Evolutionary conservation across 2,888 invertebrate species (phyloP).

Genomic region (Gastracanthus pulcherrimus): DNA sequence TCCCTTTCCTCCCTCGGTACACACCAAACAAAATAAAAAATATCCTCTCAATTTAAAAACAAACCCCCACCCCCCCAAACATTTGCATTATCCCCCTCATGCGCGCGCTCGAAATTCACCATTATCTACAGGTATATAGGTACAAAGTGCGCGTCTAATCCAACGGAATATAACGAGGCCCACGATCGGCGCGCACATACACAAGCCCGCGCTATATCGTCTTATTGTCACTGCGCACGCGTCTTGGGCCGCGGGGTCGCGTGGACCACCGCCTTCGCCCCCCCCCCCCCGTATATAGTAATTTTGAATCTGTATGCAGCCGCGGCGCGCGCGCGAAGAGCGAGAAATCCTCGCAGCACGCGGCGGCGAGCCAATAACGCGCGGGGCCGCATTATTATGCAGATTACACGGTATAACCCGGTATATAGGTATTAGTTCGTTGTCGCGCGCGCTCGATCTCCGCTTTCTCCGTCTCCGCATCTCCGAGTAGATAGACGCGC

Average conservation of each 20-base stretch:
- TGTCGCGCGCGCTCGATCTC: constrained; percentile 71
- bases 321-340: constrained; percentile 60
- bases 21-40: too few relatives aligned
- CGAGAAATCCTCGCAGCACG: not conserved
- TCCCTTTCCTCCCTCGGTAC: too few relatives aligned
- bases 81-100: too few relatives aligned
- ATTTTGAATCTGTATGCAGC: constrained; percentile 77
- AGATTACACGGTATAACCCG: constrained; percentile 74
- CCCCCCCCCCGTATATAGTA: too few relatives aligned
- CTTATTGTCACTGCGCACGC: constrained; percentile 52
- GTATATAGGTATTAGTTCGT: constrained; percentile 76
- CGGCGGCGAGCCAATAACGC: constrained; percentile 43
- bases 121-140: too few relatives aligned
- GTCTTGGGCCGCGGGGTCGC: constrained; percentile 5
- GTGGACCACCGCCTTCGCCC: not conserved
- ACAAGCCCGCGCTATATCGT: not conserved
- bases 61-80: too few relatives aligned
- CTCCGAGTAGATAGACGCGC: not conserved
- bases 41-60: too few relatives aligned
- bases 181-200: not conserved
- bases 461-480: constrained; percentile 51
- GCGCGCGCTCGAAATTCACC: too few relatives aligned
- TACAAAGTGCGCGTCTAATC: not conserved
- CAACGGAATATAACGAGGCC: not conserved
- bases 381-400: constrained; percentile 74